Evolutionary conservation across 2,113 vertebrate genomes (phyloP).

Genomic region (Syngnathus scovelli): DNA sequence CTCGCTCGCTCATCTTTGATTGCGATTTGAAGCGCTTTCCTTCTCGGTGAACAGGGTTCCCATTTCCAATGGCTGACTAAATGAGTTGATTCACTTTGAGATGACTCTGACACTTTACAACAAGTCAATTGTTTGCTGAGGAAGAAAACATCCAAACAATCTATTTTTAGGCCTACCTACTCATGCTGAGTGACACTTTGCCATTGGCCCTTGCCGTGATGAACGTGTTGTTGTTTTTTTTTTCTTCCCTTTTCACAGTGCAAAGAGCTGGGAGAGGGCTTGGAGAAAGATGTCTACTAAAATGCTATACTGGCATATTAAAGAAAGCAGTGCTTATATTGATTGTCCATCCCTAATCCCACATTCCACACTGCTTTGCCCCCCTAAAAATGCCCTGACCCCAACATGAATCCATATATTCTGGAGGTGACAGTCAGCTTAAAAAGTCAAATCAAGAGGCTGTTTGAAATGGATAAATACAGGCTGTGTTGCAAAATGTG

Average conservation of each 20-base stretch:
- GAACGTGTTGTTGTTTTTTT: constrained; percentile 47
- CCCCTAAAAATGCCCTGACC: no score
- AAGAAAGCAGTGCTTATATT: no score
- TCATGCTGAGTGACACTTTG: constrained; percentile 33
- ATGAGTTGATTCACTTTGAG: constrained; percentile 22
- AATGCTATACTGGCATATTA: no score
- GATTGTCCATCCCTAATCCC: no score
- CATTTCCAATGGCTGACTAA: constrained; percentile 3
- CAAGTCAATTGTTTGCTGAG: constrained; percentile 42
- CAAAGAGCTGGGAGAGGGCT: constrained; percentile 46
- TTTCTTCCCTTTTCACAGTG: constrained; percentile 37
- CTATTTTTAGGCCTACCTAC: constrained; percentile 52
- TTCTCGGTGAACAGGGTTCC: no score
- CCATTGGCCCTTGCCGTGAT: not conserved
- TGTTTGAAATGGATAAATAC: not conserved
- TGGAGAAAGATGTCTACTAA: constrained; percentile 61
- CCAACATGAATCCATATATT: no score
- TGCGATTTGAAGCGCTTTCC: not conserved
- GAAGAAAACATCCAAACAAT: constrained; percentile 49
- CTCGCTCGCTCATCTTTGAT: constrained; percentile 42
- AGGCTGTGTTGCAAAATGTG: not conserved
- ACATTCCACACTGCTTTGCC: no score
- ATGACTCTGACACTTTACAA: constrained; percentile 38
- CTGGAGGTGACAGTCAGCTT: not conserved
- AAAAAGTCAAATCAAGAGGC: not conserved